Percentiles rank a stretch among this genome's conserved stretches.
These are phyloP conservation scores for Amazona vittata DNA, from an alignment of 2,113 vertebrate species.

Conservation along the genomic window DNA sequence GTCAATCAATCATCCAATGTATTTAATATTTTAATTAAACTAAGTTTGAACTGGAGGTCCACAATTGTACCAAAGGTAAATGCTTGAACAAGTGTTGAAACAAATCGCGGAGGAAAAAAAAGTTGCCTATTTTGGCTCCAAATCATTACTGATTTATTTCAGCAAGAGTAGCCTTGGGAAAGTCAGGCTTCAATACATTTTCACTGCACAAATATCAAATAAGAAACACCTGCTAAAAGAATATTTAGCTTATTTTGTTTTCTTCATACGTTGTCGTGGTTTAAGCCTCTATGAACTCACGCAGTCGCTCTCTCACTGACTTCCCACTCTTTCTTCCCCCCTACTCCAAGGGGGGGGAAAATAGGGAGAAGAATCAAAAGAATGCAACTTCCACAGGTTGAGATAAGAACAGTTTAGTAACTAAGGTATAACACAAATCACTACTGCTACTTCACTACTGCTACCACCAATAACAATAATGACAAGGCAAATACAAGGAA, in stretches of 20 bases:
- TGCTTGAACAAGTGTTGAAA: not conserved
- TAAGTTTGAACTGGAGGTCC: constrained; percentile 22
- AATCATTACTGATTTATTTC: not conserved
- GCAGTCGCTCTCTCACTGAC: too few relatives aligned
- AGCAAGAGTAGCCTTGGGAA: not conserved
- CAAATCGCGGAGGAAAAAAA: not conserved
- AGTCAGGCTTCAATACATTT: not conserved
- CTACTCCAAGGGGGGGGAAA: too few relatives aligned
- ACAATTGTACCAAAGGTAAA: not conserved
- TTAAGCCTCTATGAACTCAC: too few relatives aligned
- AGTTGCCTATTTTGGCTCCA: not conserved
- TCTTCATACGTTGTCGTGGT: not conserved
- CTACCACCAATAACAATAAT: too few relatives aligned
- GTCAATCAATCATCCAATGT: not conserved
- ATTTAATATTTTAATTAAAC: constrained; percentile 41
- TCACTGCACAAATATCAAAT: not conserved
- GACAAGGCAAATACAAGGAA: too few relatives aligned
- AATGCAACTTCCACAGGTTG: too few relatives aligned
- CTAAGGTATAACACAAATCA: too few relatives aligned
- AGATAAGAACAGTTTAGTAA: too few relatives aligned
- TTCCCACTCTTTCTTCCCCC: too few relatives aligned
- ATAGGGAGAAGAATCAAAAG: too few relatives aligned
- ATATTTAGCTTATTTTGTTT: not conserved
- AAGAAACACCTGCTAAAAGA: not conserved
- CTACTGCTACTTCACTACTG: too few relatives aligned